Percentiles rank a stretch among this genome's conserved stretches.
Evolutionary conservation across 2,797 vertebrate genomes (phyloP).

Genomic region (Centropyge bicolor): DNA sequence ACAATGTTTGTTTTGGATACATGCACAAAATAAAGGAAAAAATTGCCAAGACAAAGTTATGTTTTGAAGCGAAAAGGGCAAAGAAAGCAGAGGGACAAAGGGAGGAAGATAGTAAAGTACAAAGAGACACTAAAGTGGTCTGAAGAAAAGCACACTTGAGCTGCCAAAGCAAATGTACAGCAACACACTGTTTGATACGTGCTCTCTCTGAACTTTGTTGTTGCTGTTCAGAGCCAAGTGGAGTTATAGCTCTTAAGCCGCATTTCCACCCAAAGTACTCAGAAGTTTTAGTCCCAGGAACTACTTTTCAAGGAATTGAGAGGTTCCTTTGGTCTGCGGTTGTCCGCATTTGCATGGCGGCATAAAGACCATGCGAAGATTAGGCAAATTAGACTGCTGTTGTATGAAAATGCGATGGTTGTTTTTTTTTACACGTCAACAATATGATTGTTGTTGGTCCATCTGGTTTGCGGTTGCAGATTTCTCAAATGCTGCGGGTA

Average conservation of each 20-base stretch:
- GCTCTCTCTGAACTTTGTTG: constrained; percentile 2
- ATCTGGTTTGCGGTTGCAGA: not conserved
- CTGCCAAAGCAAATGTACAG: constrained; percentile 58
- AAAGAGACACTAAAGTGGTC: constrained; percentile 30
- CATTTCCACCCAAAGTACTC: not conserved
- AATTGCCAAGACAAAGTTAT: constrained; percentile 7
- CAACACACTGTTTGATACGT: constrained; percentile 55
- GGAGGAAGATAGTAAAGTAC: constrained; percentile 36
- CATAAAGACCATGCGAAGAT: not conserved
- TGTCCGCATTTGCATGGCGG: not conserved
- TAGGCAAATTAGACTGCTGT: not conserved
- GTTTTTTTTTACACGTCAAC: not conserved
- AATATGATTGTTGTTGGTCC: too few species aligned
- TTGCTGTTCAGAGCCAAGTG: not conserved
- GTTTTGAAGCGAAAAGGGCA: constrained; percentile 27
- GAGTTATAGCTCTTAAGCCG: not conserved
- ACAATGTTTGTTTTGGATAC: constrained; percentile 59
- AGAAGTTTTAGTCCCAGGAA: not conserved
- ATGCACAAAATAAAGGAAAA: constrained; percentile 44
- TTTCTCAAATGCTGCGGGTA: not conserved
- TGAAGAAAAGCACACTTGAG: constrained; percentile 32
- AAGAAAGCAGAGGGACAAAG: constrained; percentile 32
- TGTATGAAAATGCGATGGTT: not conserved
- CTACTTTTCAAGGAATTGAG: not conserved
- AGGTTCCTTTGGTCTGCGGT: not conserved